Conservation (phyloP, 2,113 vertebrate species). For the Halcyon malimbica region DNA sequence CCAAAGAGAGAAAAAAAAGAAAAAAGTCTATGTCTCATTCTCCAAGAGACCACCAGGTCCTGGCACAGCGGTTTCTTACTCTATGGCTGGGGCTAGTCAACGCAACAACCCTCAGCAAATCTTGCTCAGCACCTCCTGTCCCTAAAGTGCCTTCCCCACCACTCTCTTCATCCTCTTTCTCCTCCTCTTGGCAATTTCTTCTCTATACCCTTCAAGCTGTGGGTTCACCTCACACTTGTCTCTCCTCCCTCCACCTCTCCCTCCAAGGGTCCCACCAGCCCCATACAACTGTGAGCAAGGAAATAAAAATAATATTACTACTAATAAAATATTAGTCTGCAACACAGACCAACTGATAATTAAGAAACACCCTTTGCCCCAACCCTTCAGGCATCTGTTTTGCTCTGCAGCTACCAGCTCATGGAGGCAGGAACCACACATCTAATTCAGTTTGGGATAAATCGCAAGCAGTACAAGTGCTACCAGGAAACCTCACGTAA, state of each 20-base stretch:
- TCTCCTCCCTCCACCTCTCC: neutral
- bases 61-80: neutral
- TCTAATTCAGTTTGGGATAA: neutral
- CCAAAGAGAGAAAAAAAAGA: neutral
- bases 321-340: neutral
- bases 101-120: neutral
- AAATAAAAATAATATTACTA: neutral
- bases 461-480: neutral
- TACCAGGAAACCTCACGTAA: neutral
- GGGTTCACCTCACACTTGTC: neutral
- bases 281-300: neutral
- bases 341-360: neutral
- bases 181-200: neutral
- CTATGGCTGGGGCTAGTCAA: neutral
- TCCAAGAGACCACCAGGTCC: neutral
- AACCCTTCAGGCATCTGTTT: neutral
- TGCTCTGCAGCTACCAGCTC: neutral
- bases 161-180: neutral
- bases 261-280: neutral
- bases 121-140: neutral
- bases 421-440: neutral
- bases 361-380: neutral
- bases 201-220: neutral
- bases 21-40: neutral
- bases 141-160: neutral